Evolutionary conservation across 2,888 invertebrate species (phyloP), one percentile per base, ranked within the genome.

Genomic region (Entomobrya multifasciata): DNA sequence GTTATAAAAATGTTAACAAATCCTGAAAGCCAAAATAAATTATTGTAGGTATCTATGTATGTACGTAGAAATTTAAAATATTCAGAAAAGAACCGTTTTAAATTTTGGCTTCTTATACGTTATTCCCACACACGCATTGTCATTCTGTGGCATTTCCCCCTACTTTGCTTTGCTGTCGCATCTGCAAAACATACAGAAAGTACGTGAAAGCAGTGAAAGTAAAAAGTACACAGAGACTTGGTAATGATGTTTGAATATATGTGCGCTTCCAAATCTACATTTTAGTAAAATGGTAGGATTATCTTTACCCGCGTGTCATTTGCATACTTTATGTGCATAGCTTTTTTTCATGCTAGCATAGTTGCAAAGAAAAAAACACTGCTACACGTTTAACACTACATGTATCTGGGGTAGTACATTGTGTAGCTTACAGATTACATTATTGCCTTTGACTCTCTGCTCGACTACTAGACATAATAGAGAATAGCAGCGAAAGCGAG

Each of bases 1-100:
- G 52, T 65, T 65, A 82, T 44, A 65, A 82, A 82, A 82, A 62
- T 82, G 74, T 65, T 47, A 82, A 74, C 49, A 47, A 60, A 72
- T 60, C 60, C 5, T 49, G 44, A 25, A 47, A 57, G 22, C 52
- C 57, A 20, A n/a, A n/a, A n/a, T n/a, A n/a, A n/a, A n/a, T n/a
- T n/a, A n/a, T n/a, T n/a, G n/a, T n/a, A n/a, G n/a, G n/a, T n/a
- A n/a, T n/a, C n/a, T n/a, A n/a, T n/a, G n/a, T n/a, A 65, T 79
- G 15, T 27, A 60, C 13, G 15, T 2, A 15, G 55, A 47, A 27
- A 60, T 27, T 20, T 22, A 36, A n/a, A 41, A 30, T 25, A 10
- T 30, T 47, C 22, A n/a, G n/a, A n/a, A 25, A 13, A 1, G 72
- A 81, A 81, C n/a, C n/a, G n/a, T n/a, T 81, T 72, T 80, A 25